A percentile compares a stretch with the other conserved stretches of the same genome.
phyloP scores from a whole-genome alignment of 1,140 invertebrate species.

The Pseudomyrmex gracilis region DNA sequence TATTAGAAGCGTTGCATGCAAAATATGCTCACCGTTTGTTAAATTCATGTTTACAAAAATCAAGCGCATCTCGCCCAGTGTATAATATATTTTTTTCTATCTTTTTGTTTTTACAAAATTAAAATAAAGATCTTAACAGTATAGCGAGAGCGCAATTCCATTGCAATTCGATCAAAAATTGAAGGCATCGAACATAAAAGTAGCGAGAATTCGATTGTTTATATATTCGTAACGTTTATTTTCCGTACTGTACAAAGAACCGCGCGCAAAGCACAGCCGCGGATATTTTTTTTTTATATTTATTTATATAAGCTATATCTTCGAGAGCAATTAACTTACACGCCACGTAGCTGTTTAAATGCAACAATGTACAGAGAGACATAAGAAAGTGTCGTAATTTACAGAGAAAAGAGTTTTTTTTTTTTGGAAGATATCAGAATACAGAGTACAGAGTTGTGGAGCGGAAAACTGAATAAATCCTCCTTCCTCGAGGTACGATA shows the following conservation, averaged over 20 bases:
- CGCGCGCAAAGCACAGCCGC: neutral
- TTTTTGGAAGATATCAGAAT: conserved; percentile 28
- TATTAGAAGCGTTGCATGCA: conserved; percentile 40
- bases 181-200: conserved; percentile 56
- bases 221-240: conserved; percentile 35
- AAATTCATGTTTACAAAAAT: conserved; percentile 36
- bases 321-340: conserved; percentile 28
- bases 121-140: conserved; percentile 48
- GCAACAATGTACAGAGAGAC: conserved; percentile 32
- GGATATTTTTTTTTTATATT: neutral
- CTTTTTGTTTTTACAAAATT: conserved; percentile 46
- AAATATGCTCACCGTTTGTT: conserved; percentile 2
- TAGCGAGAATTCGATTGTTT: conserved; percentile 16
- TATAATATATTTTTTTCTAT: conserved; percentile 41
- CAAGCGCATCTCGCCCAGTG: neutral
- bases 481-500: neutral
- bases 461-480: conserved; percentile 15
- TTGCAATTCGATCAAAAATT: conserved; percentile 44
- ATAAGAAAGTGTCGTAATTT: conserved; percentile 46
- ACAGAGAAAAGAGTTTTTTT: neutral
- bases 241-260: conserved; percentile 29
- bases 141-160: conserved; percentile 1
- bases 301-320: conserved; percentile 25
- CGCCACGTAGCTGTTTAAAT: conserved; percentile 21
- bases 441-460: neutral